Evolutionary conservation across 2,113 vertebrate species (phyloP), one percentile per base, ranked within the genome.

Genomic region (Prionailurus bengalensis): DNA sequence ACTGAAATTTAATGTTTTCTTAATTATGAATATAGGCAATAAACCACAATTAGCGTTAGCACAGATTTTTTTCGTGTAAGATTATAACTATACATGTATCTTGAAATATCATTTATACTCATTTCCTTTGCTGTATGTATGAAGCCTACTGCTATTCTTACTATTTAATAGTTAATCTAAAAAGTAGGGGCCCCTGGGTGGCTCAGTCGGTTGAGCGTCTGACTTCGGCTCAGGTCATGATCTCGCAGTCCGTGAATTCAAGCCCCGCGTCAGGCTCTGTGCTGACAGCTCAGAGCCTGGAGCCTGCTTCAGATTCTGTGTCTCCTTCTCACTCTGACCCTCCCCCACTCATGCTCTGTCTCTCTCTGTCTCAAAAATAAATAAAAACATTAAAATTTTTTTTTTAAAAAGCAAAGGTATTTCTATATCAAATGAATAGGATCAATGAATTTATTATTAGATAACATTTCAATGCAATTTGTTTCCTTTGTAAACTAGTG

Each of bases 381-480:
- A 9, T 45, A 9, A 45, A 45, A 45, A 45, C 45, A 45, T 45
- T 45, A 1, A 45, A 45, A 45, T 9, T 9, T 45, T 45, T 45
- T 45, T 45, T 42, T 36, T 4, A 33, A 61, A 83, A 94, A 94
- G 31, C 19, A 29, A 19, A 48, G 29, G 55, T 87, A 17, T 71
- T 76, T 23, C 33, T 65, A 12, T 42, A 48, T 76, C 39, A 86
- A 45, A 96, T 45, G 7, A 45, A 45, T 45, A 45, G 45, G 45
- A 45, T 45, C 45, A 79, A 85, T 15, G 21, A 93, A 12, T n/a
- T 76, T 95, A 70, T 87, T 91, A 36, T 88, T 93, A 78, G 16
- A 76, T 82, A 92, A 51, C 25, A 51, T 92, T 87, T 86, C 39
- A 92, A 0, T 83, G 12, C 19, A 68, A 12, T 51, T 81, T 73